Percentiles rank a stretch among this genome's conserved stretches.
phyloP scores from a whole-genome alignment of 2,113 vertebrate species.

The Odocoileus virginianus region DNA sequence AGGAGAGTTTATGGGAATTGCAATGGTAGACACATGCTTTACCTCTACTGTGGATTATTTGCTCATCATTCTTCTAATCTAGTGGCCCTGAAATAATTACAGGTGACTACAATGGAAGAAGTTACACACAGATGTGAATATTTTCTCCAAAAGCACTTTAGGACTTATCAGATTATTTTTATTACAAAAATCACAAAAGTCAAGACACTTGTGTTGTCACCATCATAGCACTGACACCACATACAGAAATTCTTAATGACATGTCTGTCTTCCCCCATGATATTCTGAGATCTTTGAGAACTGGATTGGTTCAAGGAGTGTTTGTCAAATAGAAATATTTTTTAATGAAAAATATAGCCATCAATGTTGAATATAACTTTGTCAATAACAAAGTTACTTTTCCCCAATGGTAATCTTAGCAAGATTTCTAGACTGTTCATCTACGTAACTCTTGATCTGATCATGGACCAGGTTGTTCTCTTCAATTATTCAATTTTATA shows the following conservation, averaged over 20 bases:
- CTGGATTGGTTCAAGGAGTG: background rate
- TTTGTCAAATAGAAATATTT: background rate
- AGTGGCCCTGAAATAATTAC: background rate
- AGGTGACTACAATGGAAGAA: background rate
- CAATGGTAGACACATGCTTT: background rate
- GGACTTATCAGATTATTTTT: background rate
- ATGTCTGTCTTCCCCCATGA: background rate
- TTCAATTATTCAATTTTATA: slow-evolving; percentile 8
- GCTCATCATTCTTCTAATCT: background rate
- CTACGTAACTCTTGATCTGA: background rate
- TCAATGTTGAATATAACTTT: background rate
- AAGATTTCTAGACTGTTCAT: background rate
- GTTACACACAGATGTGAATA: background rate
- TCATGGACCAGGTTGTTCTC: background rate
- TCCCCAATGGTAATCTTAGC: background rate
- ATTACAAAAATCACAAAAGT: background rate
- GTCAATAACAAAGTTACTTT: background rate
- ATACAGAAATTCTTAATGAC: background rate
- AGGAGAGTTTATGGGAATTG: background rate
- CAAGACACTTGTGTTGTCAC: background rate
- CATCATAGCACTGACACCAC: background rate
- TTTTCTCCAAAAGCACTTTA: background rate
- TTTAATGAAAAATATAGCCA: background rate
- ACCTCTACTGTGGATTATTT: background rate
- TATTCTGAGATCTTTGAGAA: background rate